Evolutionary conservation across 2,888 invertebrate species (phyloP), one percentile per base, ranked within the genome.

Genomic region (Hirtodrosophila alboralis): DNA sequence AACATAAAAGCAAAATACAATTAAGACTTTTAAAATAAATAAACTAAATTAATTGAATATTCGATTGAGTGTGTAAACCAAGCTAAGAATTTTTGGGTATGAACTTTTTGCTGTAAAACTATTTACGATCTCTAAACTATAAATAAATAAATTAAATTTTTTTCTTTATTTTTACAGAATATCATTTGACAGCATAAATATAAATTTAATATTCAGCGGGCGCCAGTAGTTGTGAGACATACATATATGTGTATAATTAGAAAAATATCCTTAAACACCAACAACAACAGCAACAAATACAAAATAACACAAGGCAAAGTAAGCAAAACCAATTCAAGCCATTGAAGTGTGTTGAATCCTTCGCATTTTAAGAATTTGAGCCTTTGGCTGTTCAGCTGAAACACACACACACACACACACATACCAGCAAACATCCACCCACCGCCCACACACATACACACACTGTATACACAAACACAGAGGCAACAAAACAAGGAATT

Each of bases 351-450:
- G 51, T 40, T 6, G 45, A 43, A 18, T 18, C 18, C 4, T 18
- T 18, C 18, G 33, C n/a, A 41, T 44, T 52, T 51, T 37, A 16
- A 13, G 44, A 30, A 16, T 43, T 73, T 73, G n/a, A n/a, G 64
- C 64, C 36, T 34, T 48, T 61, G 54, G 51, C 62, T 51, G 43
- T 34, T 30, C 13, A 58, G 16, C 43, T n/a, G 23, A 51, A 14
- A 18, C 31, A 12, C 2, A 30, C 16, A 60, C 23, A 8, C 18
- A 28, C 44, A 18, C n/a, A 13, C 36, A 34, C 10, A 38, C 27
- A 51, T n/a, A n/a, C n/a, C n/a, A 18, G 38, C 12, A 13, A 13
- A 30, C 30, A 34, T n/a, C 40, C 21, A 41, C 23, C 18, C 4
- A 53, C 28, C 3, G 37, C 16, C 9, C 34, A 26, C n/a, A 23